Evolutionary conservation across 2,797 vertebrate species (phyloP), one percentile per base, ranked within the genome.

Genomic region (Pseudotriccus pelzelni): DNA sequence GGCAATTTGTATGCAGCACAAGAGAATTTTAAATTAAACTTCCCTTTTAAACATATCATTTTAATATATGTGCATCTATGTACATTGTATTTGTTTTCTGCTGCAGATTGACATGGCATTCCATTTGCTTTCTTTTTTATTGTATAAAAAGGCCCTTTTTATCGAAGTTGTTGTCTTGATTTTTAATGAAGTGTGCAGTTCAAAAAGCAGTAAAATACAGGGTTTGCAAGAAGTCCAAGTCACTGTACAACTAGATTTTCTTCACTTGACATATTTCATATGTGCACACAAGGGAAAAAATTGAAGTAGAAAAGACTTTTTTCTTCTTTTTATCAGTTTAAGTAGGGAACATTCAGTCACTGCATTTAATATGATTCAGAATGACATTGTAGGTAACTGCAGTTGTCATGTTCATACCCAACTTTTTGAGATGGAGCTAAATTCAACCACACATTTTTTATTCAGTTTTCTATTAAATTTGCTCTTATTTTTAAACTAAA

Each of bases 161-260:
- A 94, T 78, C 69, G n/a, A 70, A 94, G 49, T 72, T 64, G 19
- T 50, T 68, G 73, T 43, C 82, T 76, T 21, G 34, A 89, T 85
- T 96, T 96, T 91, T 84, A 92, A 77, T 67, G 21, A 87, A 78
- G 76, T 15, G n/a, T 28, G 68, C 34, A 87, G 76, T 56, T 76
- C 47, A 92, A 88, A 78, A 81, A 63, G 14, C 34, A 90, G 22
- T 69, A 59, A 95, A 81, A 83, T 32, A 41, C 4, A 56, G 12
- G 5, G 22, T 58, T 83, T 12, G 2, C 43, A 47, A 41, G 47
- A 53, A 84, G 39, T 63, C 73, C 36, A 85, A 83, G 36, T 14
- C 44, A 56, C 43, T 73, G 36, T 37, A 86, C 55, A 86, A 67
- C 63, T 24, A 75, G 11, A 59, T 68, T 87, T 77, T 78, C 53